Evolutionary conservation across 2,113 vertebrate species (phyloP).

Genomic region (Petrocephalus microphthalmus): DNA sequence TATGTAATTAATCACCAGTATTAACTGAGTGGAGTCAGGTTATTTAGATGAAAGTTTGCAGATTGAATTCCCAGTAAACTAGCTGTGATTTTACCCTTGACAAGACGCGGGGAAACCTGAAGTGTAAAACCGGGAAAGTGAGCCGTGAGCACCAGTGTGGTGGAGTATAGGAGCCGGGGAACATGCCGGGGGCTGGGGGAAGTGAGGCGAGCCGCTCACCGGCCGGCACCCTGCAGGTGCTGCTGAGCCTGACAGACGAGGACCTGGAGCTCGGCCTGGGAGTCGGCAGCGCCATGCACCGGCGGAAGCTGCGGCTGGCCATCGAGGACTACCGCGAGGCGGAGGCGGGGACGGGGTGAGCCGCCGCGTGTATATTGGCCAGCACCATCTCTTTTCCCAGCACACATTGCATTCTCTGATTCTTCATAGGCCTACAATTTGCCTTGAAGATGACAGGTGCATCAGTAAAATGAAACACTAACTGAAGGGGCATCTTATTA

Average conservation of each 20-base stretch:
- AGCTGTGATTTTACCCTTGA: background rate
- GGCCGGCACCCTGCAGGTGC: constrained; percentile 55
- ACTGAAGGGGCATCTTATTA: background rate
- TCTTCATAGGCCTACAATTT: background rate
- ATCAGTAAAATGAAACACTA: background rate
- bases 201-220: background rate
- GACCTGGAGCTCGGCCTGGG: constrained; percentile 75
- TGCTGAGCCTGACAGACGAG: constrained; percentile 73
- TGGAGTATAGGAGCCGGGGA: background rate
- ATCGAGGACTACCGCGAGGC: constrained; percentile 80
- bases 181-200: background rate
- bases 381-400: background rate
- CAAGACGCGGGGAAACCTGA: background rate
- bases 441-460: background rate
- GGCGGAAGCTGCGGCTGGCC: constrained; percentile 74
- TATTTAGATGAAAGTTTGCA: background rate
- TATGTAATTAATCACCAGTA: background rate
- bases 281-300: constrained; percentile 72
- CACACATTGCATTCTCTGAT: background rate
- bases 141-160: background rate
- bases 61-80: background rate
- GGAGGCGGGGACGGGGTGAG: constrained; percentile 71
- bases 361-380: no score
- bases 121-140: background rate
- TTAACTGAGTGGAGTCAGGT: background rate